Evolutionary conservation across 1,140 invertebrate species (phyloP), one percentile per base, ranked within the genome.

Genomic region (Heliothis virescens): DNA sequence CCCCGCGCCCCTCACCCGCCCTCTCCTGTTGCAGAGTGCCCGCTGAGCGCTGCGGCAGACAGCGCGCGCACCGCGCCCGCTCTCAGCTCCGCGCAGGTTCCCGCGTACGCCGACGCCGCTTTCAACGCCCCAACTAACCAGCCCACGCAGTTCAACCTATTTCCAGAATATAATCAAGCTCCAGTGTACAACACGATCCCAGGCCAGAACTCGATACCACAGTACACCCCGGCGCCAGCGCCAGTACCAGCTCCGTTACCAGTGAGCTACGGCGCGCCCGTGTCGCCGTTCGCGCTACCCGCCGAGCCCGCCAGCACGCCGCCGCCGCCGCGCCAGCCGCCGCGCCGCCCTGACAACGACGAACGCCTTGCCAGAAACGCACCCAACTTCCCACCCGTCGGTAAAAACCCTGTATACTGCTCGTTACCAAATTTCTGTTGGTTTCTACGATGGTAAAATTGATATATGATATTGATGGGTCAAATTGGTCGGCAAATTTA

Each of bases 351-450:
- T 34, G n/a, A 12, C 34, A 13, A 26, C 3, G 48, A 69, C 50
- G 60, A 47, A 13, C 26, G 41, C 4, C 41, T 16, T 13, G 21
- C 65, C 34, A 53, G 53, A 21, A 52, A 69, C 26, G 65, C 67
- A 15, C 67, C 67, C 12, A 52, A 29, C 13, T 71, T 71, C 21
- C 67, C 67, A 5, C 67, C 67, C 12, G 67, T 71, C 11, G 67
- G 67, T 71, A 15, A 71, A 50, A 21, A n/a, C 47, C 11, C 34
- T 34, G 7, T 41, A 34, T 15, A n/a, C 34, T 63, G 11, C n/a
- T 10, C 9, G 10, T 57, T 11, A 41, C 34, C 9, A 41, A 41
- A 41, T 41, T 7, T 9, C 9, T 41, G 34, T 9, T 9, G 9
- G 34, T 5, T 41, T 41, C 34, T 9, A 9, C 9, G 21, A 26